Conservation (phyloP, 1,140 invertebrate species). For the Dryas iulia region DNA sequence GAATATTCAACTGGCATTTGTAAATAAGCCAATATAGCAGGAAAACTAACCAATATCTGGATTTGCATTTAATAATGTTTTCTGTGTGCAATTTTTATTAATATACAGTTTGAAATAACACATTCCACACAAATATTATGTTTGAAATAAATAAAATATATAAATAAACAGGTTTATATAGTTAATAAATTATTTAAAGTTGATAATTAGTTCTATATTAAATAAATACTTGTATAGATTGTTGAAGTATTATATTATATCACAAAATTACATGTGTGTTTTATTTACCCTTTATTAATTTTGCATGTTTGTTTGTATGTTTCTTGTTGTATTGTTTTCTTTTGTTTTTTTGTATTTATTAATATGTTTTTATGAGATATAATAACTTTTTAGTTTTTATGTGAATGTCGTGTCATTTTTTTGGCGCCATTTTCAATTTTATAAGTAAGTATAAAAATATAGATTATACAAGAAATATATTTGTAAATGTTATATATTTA, state of each 20-base stretch:
- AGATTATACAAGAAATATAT: too few relatives aligned
- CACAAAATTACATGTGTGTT: conserved; percentile 47
- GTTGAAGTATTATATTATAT: conserved; percentile 73
- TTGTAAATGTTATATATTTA: conserved; percentile 30
- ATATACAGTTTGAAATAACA: conserved; percentile 40
- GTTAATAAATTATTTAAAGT: conserved; percentile 38
- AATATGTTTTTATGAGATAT: not conserved
- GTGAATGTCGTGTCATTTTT: not conserved
- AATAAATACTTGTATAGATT: conserved; percentile 63
- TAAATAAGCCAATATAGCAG: conserved; percentile 57
- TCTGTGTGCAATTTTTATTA: conserved; percentile 57
- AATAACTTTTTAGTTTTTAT: not conserved
- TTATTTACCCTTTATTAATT: conserved; percentile 49
- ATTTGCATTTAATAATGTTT: conserved; percentile 50
- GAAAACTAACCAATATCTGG: conserved; percentile 47
- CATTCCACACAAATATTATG: conserved; percentile 49
- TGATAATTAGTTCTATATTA: conserved; percentile 31
- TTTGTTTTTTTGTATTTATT: not conserved
- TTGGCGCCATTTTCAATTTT: not conserved
- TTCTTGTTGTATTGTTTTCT: too few relatives aligned
- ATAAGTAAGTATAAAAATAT: not conserved
- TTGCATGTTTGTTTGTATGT: conserved; percentile 31
- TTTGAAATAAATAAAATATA: conserved; percentile 23
- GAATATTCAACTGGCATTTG: conserved; percentile 50
- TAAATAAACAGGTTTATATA: conserved; percentile 21